These are phyloP conservation scores for Synanthedon myopaeformis DNA, from an alignment of 2,888 invertebrate genomes.

Conservation along the genomic window DNA sequence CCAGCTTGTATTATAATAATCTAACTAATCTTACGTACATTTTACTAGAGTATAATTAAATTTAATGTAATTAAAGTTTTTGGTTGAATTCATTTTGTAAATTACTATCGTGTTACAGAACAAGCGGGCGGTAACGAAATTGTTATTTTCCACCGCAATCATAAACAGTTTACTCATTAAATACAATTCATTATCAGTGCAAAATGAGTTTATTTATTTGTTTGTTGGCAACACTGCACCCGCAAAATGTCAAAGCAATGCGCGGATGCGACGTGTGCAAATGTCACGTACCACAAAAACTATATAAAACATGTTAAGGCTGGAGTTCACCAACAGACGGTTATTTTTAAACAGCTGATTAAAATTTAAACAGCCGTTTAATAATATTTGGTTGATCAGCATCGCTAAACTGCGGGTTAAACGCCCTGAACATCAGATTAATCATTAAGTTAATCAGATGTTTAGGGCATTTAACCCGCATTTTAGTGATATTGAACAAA, in stretches of 20 bases:
- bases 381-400: no score
- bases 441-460: no score
- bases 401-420: no score
- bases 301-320: slow-evolving; percentile 46
- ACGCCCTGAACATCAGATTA: no score
- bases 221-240: slow-evolving; percentile 26
- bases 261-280: slow-evolving; percentile 22
- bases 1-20: no score
- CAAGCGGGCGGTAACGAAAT: neutral
- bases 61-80: neutral
- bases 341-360: no score
- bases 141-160: slow-evolving; percentile 46
- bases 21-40: neutral
- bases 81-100: neutral
- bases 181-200: slow-evolving; percentile 63
- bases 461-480: no score
- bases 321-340: no score
- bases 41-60: neutral
- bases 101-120: neutral
- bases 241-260: slow-evolving; percentile 51
- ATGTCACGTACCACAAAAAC: slow-evolving; percentile 57
- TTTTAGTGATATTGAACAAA: no score
- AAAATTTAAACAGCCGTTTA: no score
- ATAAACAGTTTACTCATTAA: slow-evolving; percentile 56
- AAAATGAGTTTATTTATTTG: slow-evolving; percentile 64